phyloP scores from a whole-genome alignment of 2,888 invertebrate species.

The Pharmacophagus antenor region DNA sequence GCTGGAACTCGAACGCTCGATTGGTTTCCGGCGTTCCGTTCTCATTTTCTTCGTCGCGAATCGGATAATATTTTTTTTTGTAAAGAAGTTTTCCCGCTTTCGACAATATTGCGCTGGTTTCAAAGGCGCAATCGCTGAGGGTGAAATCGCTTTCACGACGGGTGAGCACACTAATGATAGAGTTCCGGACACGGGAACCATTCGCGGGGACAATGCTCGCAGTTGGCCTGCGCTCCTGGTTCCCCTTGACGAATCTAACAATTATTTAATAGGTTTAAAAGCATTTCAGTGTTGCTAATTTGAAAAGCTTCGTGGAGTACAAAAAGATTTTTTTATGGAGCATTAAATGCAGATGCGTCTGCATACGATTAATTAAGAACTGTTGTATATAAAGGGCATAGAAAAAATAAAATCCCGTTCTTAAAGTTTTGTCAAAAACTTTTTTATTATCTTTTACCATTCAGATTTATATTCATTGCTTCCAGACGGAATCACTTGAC shows the following conservation, averaged over 20 bases:
- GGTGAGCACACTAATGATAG: constrained; percentile 80
- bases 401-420: background rate
- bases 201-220: constrained; percentile 41
- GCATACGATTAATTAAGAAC: too few relatives aligned
- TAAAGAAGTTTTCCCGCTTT: constrained; percentile 76
- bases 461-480: constrained; percentile 34
- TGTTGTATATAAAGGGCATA: background rate
- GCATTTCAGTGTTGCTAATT: constrained; percentile 60
- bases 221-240: constrained; percentile 37
- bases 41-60: constrained; percentile 69
- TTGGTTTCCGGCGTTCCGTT: constrained; percentile 69
- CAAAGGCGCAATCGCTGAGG: constrained; percentile 69
- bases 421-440: background rate
- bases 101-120: constrained; percentile 77
- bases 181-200: constrained; percentile 67
- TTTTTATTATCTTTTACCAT: constrained; percentile 8
- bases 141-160: constrained; percentile 78
- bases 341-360: background rate
- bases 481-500: constrained; percentile 55
- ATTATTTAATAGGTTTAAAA: constrained; percentile 68
- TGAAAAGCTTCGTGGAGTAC: constrained; percentile 37
- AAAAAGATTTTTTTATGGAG: background rate
- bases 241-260: constrained; percentile 66
- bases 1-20: constrained; percentile 66
- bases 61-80: constrained; percentile 65